A percentile compares a stretch with the other conserved stretches of the same genome.
These are phyloP conservation scores for Lithobates pipiens DNA, from an alignment of 2,797 vertebrate genomes.

Conservation along the genomic window DNA sequence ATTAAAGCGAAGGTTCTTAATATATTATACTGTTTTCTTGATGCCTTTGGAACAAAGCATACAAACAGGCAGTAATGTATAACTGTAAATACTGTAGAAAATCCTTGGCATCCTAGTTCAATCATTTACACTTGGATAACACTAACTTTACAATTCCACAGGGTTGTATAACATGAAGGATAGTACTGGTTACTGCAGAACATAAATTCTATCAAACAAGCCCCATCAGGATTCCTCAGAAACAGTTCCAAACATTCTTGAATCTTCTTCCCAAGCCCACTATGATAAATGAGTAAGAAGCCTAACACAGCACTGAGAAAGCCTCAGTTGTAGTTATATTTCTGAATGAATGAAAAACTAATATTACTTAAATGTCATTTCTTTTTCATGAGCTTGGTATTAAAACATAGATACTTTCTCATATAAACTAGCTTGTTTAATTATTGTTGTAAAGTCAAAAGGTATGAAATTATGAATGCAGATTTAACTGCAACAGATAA, in stretches of 20 bases:
- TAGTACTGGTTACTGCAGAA: constrained; percentile 50
- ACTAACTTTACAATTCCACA: constrained; percentile 51
- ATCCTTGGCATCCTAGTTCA: constrained; percentile 39
- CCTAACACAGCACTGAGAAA: constrained; percentile 19
- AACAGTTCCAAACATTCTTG: constrained; percentile 45
- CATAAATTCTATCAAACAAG: constrained; percentile 60
- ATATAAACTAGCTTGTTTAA: not conserved
- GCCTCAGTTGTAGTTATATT: constrained; percentile 12
- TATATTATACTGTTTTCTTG: not conserved
- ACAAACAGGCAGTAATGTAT: constrained; percentile 16
- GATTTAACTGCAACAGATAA: constrained; percentile 37
- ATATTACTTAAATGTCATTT: constrained; percentile 38
- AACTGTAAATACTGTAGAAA: constrained; percentile 39
- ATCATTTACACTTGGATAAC: constrained; percentile 56
- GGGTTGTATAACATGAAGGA: constrained; percentile 49
- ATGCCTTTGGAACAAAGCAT: not conserved
- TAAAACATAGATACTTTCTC: not conserved
- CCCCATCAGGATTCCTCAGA: constrained; percentile 55
- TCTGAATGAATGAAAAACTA: constrained; percentile 31
- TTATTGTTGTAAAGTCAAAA: constrained; percentile 4
- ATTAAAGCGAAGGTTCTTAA: not conserved
- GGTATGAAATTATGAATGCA: constrained; percentile 40
- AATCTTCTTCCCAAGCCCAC: constrained; percentile 29
- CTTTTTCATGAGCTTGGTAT: not conserved
- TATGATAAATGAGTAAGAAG: constrained; percentile 43